phyloP scores from a whole-genome alignment of 2,113 vertebrate genomes.

The Sinocyclocheilus anophthalmus region DNA sequence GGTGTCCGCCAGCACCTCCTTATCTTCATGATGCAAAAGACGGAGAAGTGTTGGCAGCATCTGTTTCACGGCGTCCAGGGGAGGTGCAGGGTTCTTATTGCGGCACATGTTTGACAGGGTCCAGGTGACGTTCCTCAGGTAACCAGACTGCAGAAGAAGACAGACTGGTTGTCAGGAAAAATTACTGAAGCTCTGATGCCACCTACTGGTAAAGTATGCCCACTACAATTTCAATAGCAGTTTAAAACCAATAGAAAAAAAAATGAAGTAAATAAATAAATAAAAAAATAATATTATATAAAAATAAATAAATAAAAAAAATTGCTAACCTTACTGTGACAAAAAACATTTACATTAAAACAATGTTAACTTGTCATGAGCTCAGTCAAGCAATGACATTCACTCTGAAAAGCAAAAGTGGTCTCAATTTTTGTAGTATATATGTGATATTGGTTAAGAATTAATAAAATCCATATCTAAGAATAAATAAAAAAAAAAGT shows the following conservation, averaged over 20 bases:
- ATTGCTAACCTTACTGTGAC: too few relatives aligned
- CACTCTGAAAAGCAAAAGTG: not conserved
- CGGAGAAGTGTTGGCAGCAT: conserved; percentile 85
- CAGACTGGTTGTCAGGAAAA: not conserved
- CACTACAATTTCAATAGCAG: conserved; percentile 1
- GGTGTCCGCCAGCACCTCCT: conserved; percentile 89
- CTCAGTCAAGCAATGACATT: not conserved
- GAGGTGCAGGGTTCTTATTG: conserved; percentile 96
- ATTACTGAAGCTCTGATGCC: not conserved
- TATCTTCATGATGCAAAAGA: conserved; percentile 84
- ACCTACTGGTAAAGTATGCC: not conserved
- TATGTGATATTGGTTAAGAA: too few relatives aligned
- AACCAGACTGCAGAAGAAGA: conserved; percentile 77
- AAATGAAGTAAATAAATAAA: not conserved
- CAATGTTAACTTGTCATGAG: not conserved
- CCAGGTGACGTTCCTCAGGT: conserved; percentile 94
- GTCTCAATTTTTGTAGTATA: too few relatives aligned
- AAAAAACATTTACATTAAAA: too few relatives aligned
- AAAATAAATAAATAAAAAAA: too few relatives aligned
- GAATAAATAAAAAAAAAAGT: too few relatives aligned
- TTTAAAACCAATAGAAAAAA: too few relatives aligned
- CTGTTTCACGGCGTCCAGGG: conserved; percentile 84
- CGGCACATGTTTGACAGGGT: conserved; percentile 96
- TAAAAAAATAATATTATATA: too few relatives aligned
- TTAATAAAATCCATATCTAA: too few relatives aligned